Percentiles rank a stretch among this genome's conserved stretches.
phyloP scores from a whole-genome alignment of 2,113 vertebrate species.

The Barbus barbus region DNA sequence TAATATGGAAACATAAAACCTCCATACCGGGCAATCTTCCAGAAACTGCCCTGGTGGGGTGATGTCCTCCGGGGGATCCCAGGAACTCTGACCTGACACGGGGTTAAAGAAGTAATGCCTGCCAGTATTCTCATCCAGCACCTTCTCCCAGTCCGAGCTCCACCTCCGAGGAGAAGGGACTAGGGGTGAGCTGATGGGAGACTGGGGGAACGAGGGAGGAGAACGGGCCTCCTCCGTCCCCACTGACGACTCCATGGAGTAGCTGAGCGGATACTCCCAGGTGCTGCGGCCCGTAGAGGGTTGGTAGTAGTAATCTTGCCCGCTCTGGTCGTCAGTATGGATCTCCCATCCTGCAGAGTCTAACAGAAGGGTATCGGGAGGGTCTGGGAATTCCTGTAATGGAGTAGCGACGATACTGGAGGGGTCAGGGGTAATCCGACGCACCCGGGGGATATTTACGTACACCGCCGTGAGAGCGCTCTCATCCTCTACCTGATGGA shows the following conservation, averaged over 20 bases:
- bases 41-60: slow-evolving; percentile 58
- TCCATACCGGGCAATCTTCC: slow-evolving; percentile 69
- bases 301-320: slow-evolving; percentile 89
- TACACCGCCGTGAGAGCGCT: slow-evolving; percentile 75
- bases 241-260: slow-evolving; percentile 60
- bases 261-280: slow-evolving; percentile 84
- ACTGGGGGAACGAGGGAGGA: slow-evolving; percentile 50
- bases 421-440: slow-evolving; percentile 49
- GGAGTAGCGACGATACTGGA: background rate
- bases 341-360: slow-evolving; percentile 83
- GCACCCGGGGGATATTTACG: slow-evolving; percentile 82
- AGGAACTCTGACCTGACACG: slow-evolving; percentile 86
- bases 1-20: slow-evolving; percentile 8
- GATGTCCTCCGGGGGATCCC: slow-evolving; percentile 80
- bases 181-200: slow-evolving; percentile 53
- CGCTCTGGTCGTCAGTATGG: slow-evolving; percentile 82
- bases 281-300: slow-evolving; percentile 83
- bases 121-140: slow-evolving; percentile 83
- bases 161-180: slow-evolving; percentile 59
- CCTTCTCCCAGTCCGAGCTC: slow-evolving; percentile 80
- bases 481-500: slow-evolving; percentile 67
- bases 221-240: slow-evolving; percentile 56
- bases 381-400: background rate
- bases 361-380: slow-evolving; percentile 35
- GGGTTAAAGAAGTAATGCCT: slow-evolving; percentile 87